Evolutionary conservation across 2,797 vertebrate species (phyloP).

Genomic region (Galago senegalensis): DNA sequence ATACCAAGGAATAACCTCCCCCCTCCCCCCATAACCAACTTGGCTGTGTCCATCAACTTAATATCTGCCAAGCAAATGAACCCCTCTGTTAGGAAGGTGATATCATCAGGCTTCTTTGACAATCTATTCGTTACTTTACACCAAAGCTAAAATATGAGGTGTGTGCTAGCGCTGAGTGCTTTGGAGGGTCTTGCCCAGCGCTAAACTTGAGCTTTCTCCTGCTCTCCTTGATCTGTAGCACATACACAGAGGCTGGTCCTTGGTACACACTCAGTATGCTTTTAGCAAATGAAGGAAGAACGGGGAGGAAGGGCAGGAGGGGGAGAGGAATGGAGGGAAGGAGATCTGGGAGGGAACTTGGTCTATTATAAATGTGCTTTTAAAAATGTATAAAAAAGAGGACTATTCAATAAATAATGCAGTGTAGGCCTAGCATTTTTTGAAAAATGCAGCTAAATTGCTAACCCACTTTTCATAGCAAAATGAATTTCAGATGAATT

Average conservation of each 20-base stretch:
- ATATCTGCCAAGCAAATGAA: background rate
- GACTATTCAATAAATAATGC: background rate
- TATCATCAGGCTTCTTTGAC: background rate
- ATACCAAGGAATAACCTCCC: background rate
- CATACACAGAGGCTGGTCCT: background rate
- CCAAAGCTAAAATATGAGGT: background rate
- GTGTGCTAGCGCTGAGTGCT: background rate
- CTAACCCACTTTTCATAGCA: background rate
- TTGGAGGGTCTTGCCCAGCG: background rate
- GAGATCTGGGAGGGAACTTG: background rate
- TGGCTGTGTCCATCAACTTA: background rate
- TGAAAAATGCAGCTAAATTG: background rate
- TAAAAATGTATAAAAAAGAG: background rate
- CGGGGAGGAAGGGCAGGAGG: background rate
- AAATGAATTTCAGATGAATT: background rate
- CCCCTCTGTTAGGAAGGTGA: background rate
- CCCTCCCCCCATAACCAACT: background rate
- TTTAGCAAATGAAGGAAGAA: background rate
- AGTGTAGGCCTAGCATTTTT: background rate
- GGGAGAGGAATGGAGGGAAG: background rate
- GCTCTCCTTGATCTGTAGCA: background rate
- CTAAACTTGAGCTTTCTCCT: too few species aligned
- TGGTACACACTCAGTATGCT: fast-evolving
- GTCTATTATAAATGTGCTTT: background rate
- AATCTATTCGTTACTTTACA: background rate